A percentile compares a stretch with the other conserved stretches of the same genome.
These are phyloP conservation scores for Pseudoatta argentina DNA, from an alignment of 1,140 invertebrate species.

Conservation along the genomic window DNA sequence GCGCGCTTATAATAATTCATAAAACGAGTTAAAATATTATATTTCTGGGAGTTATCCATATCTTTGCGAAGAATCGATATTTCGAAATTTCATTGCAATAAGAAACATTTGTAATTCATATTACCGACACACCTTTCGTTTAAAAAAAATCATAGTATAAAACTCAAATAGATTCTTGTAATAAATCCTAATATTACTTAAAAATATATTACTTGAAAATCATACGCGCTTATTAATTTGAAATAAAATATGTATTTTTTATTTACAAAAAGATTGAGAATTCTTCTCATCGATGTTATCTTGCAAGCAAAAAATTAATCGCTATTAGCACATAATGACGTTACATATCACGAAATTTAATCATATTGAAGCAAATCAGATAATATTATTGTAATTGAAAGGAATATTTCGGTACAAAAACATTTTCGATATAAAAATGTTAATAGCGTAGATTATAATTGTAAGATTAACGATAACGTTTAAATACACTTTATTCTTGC, in stretches of 20 bases:
- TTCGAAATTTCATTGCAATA: neutral
- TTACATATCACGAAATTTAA: neutral
- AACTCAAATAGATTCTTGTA: neutral
- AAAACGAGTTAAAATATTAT: neutral
- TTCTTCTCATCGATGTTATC: neutral
- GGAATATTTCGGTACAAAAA: neutral
- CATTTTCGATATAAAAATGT: neutral
- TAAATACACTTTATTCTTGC: slow-evolving; percentile 32
- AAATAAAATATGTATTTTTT: neutral
- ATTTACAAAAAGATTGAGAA: neutral
- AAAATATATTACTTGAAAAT: too few species aligned
- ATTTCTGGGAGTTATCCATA: neutral
- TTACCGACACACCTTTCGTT: neutral
- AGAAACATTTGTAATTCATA: neutral
- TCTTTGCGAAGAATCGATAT: neutral
- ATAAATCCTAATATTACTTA: slow-evolving; percentile 4
- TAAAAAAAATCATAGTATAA: neutral
- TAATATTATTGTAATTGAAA: neutral
- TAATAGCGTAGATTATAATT: neutral
- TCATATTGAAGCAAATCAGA: neutral
- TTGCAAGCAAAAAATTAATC: neutral
- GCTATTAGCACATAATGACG: neutral
- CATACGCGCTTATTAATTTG: neutral
- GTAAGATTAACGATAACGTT: neutral
- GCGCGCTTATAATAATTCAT: neutral